These are phyloP conservation scores for Odontophorus gujanensis DNA, from an alignment of 2,113 vertebrate genomes.

Conservation along the genomic window DNA sequence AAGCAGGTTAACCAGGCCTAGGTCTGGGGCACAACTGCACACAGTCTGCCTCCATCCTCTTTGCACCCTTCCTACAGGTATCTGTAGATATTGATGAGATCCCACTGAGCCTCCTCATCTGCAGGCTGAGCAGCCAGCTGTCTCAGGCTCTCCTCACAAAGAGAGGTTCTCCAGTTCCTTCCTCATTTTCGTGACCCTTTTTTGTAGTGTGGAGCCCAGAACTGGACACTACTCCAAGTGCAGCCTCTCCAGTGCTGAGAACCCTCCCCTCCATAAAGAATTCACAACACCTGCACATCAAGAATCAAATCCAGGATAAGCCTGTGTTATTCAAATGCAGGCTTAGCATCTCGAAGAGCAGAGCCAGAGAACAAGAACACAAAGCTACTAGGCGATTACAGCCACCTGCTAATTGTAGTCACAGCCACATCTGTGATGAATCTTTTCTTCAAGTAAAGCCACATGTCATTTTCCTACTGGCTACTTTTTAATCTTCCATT, in stretches of 20 bases:
- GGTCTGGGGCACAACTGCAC: no score
- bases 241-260: not conserved
- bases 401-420: not conserved
- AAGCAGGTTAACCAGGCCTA: no score
- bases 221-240: not conserved
- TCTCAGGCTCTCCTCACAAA: no score
- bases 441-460: not conserved
- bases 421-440: not conserved
- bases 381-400: not conserved
- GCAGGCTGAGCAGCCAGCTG: no score
- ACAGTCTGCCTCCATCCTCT: no score
- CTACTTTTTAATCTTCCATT: not conserved
- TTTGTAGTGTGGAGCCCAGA: not conserved
- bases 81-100: no score
- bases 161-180: not conserved
- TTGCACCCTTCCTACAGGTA: no score
- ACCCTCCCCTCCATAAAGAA: not conserved
- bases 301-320: not conserved
- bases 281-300: not conserved
- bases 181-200: not conserved
- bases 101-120: no score
- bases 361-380: not conserved
- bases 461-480: not conserved
- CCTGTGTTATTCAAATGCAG: not conserved
- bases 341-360: not conserved